Evolutionary conservation across 2,113 vertebrate species (phyloP).

Genomic region (Aptenodytes patagonicus): DNA sequence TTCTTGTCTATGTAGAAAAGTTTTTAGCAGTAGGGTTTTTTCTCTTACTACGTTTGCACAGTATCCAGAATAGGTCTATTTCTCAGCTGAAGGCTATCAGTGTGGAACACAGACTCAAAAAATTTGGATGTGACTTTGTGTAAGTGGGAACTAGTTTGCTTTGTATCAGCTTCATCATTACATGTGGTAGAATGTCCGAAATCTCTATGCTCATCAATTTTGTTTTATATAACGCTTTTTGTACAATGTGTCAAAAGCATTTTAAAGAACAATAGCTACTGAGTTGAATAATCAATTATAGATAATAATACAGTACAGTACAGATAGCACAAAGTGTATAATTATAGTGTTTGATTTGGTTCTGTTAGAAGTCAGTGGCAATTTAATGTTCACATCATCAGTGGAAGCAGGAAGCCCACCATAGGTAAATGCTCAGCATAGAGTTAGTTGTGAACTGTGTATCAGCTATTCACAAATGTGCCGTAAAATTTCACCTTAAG

Average conservation of each 20-base stretch:
- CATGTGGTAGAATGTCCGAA: conserved; percentile 36
- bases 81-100: not conserved
- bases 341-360: conserved; percentile 64
- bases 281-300: conserved; percentile 57
- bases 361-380: conserved; percentile 57
- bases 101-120: not conserved
- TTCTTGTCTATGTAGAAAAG: not conserved
- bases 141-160: not conserved
- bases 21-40: not conserved
- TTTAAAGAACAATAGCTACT: conserved; percentile 53
- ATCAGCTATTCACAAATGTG: not conserved
- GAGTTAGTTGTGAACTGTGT: not conserved
- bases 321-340: conserved; percentile 56
- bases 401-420: conserved; percentile 4
- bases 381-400: conserved; percentile 49
- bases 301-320: conserved; percentile 60
- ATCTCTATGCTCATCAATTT: conserved; percentile 49
- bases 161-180: not conserved
- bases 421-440: not conserved
- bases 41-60: not conserved
- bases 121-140: not conserved
- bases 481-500: not conserved
- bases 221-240: conserved; percentile 41
- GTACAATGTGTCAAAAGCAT: conserved; percentile 18
- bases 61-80: not conserved